Base-by-base conservation (phyloP, 2,113 vertebrate species). In the Martes martes region DNA sequence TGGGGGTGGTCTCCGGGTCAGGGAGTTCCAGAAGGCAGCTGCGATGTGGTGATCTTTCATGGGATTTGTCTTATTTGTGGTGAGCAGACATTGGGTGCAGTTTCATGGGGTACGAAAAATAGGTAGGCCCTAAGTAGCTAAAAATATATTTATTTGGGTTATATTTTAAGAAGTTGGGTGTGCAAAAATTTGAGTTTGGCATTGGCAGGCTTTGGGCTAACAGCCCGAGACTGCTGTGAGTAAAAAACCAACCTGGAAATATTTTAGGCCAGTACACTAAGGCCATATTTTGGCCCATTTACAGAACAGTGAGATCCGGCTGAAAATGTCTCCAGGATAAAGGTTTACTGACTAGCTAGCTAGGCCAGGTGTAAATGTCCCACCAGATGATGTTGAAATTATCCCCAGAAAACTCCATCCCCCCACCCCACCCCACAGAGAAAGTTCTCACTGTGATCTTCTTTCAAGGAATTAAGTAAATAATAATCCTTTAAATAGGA, bases 391-490 rank as follows among this genome's bases (percentile, higher is more conserved):
- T 61, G 33, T 73, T 76, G 85, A 87, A 85, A 93, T 63, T 6
- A 73, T 61, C 55, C 55, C 52, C 78, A 50, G 71, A 83, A 95
- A 74, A 82, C 59, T 86, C 73, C 57, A 52, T n/a, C 39, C 33
- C 78, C 26, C 36, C 1, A 4, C 47, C 33, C 78, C 52, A 23
- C 42, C 1, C 2, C 28, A 28, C 9, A 7, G 3, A 89, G 47
- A 36, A 85, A 23, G 50, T 96, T 96, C 96, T 81, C 91, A 78
- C 84, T 83, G 45, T n/a, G 83, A 92, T 93, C 76, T 94, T 94
- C 95, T 95, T 97, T 92, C 91, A 96, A 92, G 84, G 59, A 94
- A 92, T 96, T 91, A 92, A 92, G 45, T 57, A 86, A 81, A 73
- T 82, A 63, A 83, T 24, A 91, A 74, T 47, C 69, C 21, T 88